Percentiles rank a stretch among this genome's conserved stretches.
Conservation (phyloP, 2,888 invertebrate genomes). For the Cephus nigrinus region DNA sequence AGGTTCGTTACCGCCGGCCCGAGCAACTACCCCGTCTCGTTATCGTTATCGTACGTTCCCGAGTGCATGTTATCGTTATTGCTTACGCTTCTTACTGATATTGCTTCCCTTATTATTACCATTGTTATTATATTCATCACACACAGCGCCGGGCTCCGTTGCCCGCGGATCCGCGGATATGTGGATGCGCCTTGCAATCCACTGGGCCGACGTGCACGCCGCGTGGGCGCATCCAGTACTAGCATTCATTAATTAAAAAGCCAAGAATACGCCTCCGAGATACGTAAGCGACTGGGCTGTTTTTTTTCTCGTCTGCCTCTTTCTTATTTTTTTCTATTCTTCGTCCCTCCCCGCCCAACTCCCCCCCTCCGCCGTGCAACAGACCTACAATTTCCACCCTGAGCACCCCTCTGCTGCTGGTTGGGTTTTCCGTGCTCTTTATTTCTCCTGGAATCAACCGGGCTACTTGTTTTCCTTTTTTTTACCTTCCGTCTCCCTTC, state of each 20-base stretch:
- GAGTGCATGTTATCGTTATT: background rate
- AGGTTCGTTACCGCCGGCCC: background rate
- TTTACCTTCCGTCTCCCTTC: slow-evolving; percentile 10
- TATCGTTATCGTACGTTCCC: background rate
- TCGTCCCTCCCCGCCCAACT: background rate
- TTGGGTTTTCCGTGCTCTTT: background rate
- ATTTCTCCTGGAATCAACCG: background rate
- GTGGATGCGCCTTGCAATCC: slow-evolving; percentile 18
- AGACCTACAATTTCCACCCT: background rate
- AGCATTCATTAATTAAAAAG: slow-evolving; percentile 56
- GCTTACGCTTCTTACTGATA: background rate
- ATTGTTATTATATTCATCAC: background rate
- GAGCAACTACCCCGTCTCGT: background rate
- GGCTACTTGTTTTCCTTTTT: background rate
- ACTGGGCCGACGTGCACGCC: slow-evolving; percentile 14
- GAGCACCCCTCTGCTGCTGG: background rate
- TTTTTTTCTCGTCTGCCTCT: background rate
- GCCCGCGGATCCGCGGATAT: slow-evolving; percentile 2
- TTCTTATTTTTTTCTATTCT: slow-evolving; percentile 1
- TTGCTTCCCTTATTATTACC: slow-evolving; percentile 27
- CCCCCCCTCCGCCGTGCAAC: background rate
- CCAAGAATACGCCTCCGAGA: slow-evolving; percentile 35
- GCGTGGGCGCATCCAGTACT: slow-evolving; percentile 36
- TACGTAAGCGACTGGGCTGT: slow-evolving; percentile 17
- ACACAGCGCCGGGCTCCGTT: background rate